phyloP scores from a whole-genome alignment of 2,797 vertebrate species.

The Alca torda region DNA sequence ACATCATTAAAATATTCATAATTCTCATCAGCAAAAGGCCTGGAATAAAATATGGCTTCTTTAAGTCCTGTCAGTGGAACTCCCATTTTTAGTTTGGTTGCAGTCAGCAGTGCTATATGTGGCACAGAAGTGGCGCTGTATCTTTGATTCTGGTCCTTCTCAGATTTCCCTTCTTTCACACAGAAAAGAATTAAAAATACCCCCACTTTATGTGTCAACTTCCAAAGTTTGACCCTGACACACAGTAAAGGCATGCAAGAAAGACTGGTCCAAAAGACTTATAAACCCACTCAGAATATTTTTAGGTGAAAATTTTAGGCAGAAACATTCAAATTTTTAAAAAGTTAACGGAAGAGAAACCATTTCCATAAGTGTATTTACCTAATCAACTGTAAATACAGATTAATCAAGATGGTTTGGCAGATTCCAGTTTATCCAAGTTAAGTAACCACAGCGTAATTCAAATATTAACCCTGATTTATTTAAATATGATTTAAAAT shows the following conservation, averaged over 20 bases:
- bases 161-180: neutral
- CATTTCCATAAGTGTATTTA: neutral
- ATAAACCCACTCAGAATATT: neutral
- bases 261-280: neutral
- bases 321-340: neutral
- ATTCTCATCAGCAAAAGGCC: neutral
- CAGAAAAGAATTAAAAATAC: neutral
- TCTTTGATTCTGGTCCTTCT: neutral
- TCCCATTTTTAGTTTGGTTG: neutral
- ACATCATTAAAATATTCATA: neutral
- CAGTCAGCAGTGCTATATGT: neutral
- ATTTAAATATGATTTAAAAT: neutral
- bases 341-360: neutral
- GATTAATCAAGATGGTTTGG: neutral
- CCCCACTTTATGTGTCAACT: neutral
- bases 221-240: neutral
- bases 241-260: neutral
- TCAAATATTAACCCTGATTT: neutral
- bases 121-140: neutral
- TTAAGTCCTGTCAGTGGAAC: neutral
- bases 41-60: neutral
- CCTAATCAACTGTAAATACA: neutral
- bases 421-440: neutral
- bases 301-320: neutral
- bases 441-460: neutral